These are phyloP conservation scores for Danaus melanippus DNA, from an alignment of 1,140 invertebrate genomes.

Conservation along the genomic window DNA sequence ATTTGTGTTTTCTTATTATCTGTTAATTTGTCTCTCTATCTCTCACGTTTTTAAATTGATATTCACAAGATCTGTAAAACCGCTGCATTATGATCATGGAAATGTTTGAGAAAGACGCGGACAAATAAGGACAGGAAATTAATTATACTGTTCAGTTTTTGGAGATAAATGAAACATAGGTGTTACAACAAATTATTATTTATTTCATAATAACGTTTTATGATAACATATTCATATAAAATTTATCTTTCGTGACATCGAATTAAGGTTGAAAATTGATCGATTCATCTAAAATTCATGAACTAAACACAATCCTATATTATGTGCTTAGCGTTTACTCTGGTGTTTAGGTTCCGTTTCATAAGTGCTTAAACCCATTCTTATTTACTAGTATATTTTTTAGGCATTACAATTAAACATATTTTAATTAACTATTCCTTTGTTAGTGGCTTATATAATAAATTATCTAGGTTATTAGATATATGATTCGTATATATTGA, in stretches of 20 bases:
- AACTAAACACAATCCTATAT: slow-evolving; percentile 27
- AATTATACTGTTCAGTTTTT: too few relatives aligned
- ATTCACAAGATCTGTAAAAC: too few relatives aligned
- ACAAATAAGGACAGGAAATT: too few relatives aligned
- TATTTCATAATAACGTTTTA: slow-evolving; percentile 42
- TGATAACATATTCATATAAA: slow-evolving; percentile 47
- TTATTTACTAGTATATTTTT: slow-evolving; percentile 7
- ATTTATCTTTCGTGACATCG: slow-evolving; percentile 29
- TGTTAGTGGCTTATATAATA: slow-evolving; percentile 21
- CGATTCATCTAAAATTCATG: slow-evolving; percentile 22
- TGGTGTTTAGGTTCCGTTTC: slow-evolving; percentile 25
- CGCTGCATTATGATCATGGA: too few relatives aligned
- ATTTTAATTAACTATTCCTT: slow-evolving; percentile 15
- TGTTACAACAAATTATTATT: slow-evolving; percentile 46
- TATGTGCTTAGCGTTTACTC: slow-evolving; percentile 24
- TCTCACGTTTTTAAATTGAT: too few relatives aligned
- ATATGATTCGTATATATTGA: too few relatives aligned
- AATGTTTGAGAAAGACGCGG: too few relatives aligned
- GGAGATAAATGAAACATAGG: too few relatives aligned
- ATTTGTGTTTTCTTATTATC: too few relatives aligned
- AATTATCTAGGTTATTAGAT: slow-evolving; percentile 17
- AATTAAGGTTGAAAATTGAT: slow-evolving; percentile 33
- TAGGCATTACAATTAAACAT: slow-evolving; percentile 10
- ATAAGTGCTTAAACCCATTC: slow-evolving; percentile 29
- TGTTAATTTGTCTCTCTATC: too few relatives aligned